phyloP scores from a whole-genome alignment of 2,888 invertebrate species.

The Candidula unifasciata region DNA sequence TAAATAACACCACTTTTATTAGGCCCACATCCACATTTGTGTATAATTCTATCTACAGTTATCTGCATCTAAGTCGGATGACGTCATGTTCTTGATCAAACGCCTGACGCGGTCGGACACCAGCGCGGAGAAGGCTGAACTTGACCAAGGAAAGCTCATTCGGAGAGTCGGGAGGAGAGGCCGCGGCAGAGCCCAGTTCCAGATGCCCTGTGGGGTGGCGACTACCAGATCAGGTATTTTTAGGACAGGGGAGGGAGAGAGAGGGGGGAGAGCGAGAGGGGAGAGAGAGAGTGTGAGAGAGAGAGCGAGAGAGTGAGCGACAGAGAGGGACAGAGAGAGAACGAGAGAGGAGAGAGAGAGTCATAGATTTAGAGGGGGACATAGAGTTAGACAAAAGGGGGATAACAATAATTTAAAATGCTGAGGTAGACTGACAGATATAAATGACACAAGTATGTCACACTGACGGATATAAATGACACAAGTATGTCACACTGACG shows the following conservation, averaged over 20 bases:
- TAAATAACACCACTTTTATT: background rate
- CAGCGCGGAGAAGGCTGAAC: constrained; percentile 53
- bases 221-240: constrained; percentile 67
- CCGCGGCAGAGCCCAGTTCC: constrained; percentile 69
- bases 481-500: too few relatives aligned
- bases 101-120: constrained; percentile 51
- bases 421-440: too few relatives aligned
- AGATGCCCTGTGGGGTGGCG: constrained; percentile 73
- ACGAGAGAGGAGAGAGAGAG: background rate
- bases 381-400: too few relatives aligned
- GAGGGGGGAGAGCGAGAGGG: background rate
- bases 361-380: too few relatives aligned
- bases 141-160: constrained; percentile 65
- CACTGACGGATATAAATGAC: too few relatives aligned
- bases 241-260: background rate
- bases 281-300: background rate
- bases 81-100: constrained; percentile 57
- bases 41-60: background rate
- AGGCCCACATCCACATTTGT: background rate
- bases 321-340: constrained; percentile 20
- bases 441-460: too few relatives aligned
- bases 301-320: constrained; percentile 18
- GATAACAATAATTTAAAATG: too few relatives aligned
- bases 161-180: constrained; percentile 69
- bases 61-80: constrained; percentile 3